phyloP scores from a whole-genome alignment of 2,797 vertebrate genomes.

The Aplochiton taeniatus region DNA sequence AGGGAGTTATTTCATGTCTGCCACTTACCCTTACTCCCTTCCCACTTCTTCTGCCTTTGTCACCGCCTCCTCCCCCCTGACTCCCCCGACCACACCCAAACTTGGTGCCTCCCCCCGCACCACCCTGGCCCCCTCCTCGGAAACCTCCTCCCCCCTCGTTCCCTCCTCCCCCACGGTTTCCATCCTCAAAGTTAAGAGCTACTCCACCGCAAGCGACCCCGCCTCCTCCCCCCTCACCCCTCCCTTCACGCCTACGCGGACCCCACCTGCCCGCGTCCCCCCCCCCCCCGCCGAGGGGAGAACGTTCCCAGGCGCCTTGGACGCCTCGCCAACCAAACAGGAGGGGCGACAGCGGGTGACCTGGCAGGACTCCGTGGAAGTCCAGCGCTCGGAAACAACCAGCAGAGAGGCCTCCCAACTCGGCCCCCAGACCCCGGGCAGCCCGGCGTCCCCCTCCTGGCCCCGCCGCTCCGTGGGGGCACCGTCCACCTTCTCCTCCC shows the following conservation, averaged over 20 bases:
- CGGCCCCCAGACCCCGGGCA: slow-evolving; percentile 23
- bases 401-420: slow-evolving; percentile 22
- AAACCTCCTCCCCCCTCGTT: slow-evolving; percentile 46
- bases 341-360: slow-evolving; percentile 46
- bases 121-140: slow-evolving; percentile 50
- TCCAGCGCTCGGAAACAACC: slow-evolving; percentile 29
- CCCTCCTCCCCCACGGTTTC: slow-evolving; percentile 19
- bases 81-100: slow-evolving; percentile 8
- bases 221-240: slow-evolving; percentile 47
- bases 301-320: slow-evolving; percentile 45
- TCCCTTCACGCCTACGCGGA: slow-evolving; percentile 1
- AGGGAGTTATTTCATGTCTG: too few species aligned
- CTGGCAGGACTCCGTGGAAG: slow-evolving; percentile 61
- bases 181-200: background rate
- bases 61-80: slow-evolving; percentile 13
- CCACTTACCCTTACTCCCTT: too few species aligned
- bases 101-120: slow-evolving; percentile 9
- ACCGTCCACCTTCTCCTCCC: slow-evolving; percentile 66
- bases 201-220: slow-evolving; percentile 49
- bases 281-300: slow-evolving; percentile 29
- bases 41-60: too few species aligned
- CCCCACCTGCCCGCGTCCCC: slow-evolving; percentile 1
- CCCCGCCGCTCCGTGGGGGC: slow-evolving; percentile 29
- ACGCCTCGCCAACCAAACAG: slow-evolving; percentile 44
- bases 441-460: slow-evolving; percentile 41